Percentiles rank a stretch among this genome's conserved stretches.
Conservation (phyloP, 2,888 invertebrate species). For the Spodoptera littoralis region DNA sequence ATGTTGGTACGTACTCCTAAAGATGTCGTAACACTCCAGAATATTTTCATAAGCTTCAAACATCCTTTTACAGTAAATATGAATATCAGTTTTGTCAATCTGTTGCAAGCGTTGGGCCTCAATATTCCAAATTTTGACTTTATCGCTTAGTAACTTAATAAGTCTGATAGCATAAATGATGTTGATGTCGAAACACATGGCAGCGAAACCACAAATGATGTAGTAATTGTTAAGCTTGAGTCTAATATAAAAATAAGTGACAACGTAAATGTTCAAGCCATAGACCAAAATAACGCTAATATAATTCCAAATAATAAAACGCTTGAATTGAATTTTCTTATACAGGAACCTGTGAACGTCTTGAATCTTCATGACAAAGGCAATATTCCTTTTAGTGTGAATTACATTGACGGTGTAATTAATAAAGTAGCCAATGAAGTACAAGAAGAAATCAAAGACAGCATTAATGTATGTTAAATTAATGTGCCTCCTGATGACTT, state of each 20-base stretch:
- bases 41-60: slow-evolving; percentile 2
- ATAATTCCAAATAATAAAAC: not conserved
- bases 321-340: not conserved
- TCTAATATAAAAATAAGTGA: not conserved
- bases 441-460: not conserved
- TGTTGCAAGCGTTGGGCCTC: no score
- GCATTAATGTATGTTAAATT: not conserved
- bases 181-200: not conserved
- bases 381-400: not conserved
- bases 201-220: not conserved
- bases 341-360: slow-evolving; percentile 2
- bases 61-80: not conserved
- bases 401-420: not conserved
- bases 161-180: not conserved
- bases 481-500: not conserved
- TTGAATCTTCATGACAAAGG: not conserved
- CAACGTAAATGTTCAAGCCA: not conserved
- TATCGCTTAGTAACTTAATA: not conserved
- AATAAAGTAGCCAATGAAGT: not conserved
- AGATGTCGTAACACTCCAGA: not conserved
- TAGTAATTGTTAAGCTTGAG: not conserved
- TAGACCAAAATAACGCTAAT: slow-evolving; percentile 1
- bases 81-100: no score
- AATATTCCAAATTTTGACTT: not conserved
- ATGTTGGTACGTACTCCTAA: not conserved